A percentile compares a stretch with the other conserved stretches of the same genome.
Conservation (phyloP, 2,888 invertebrate genomes). For the Onthophagus sagittarius region DNA sequence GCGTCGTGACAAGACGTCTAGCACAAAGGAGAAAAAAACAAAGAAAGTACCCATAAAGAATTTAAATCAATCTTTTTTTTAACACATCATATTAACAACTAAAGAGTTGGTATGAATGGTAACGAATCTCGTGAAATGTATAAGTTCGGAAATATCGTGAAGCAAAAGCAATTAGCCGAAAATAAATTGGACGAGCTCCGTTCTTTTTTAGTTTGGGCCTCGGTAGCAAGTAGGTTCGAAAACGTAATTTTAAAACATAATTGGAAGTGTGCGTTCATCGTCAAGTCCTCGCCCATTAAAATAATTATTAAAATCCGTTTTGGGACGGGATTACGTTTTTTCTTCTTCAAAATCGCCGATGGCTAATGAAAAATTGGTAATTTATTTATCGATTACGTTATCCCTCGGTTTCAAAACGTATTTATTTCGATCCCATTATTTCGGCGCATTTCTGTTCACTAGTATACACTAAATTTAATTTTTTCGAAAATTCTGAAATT, state of each 20-base stretch:
- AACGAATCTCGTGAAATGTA: too few relatives aligned
- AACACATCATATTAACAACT: background rate
- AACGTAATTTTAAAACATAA: background rate
- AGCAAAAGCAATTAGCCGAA: background rate
- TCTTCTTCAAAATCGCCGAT: background rate
- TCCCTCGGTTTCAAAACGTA: background rate
- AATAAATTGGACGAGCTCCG: background rate
- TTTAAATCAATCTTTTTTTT: background rate
- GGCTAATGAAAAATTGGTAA: background rate
- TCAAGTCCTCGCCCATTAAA: background rate
- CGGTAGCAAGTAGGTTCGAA: background rate
- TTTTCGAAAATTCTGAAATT: background rate
- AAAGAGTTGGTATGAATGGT: too few relatives aligned
- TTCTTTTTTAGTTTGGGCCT: background rate
- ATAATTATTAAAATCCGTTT: background rate
- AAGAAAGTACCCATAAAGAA: background rate
- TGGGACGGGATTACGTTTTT: background rate
- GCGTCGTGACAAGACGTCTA: background rate
- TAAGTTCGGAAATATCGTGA: background rate
- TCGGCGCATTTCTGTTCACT: too few relatives aligned
- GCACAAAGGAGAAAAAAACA: background rate
- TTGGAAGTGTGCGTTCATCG: background rate
- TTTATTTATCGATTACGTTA: background rate
- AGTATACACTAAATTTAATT: background rate
- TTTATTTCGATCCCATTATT: background rate